Conservation (phyloP, 2,113 vertebrate genomes). For the Gobius niger region DNA sequence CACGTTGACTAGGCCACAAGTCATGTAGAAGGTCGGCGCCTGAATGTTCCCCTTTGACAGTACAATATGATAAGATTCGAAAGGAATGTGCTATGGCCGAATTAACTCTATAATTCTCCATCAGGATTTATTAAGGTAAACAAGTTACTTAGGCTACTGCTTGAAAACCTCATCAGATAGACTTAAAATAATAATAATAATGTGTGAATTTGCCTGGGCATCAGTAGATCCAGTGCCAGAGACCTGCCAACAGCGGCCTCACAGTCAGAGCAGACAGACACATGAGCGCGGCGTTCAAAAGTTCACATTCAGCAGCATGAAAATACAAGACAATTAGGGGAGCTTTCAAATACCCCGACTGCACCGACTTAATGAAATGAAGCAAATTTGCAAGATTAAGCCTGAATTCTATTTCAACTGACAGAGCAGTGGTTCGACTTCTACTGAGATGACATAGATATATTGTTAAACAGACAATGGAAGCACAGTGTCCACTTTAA, state of each 20-base stretch:
- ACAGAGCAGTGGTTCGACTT: background rate
- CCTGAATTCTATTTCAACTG: background rate
- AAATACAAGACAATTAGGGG: background rate
- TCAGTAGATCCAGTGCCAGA: background rate
- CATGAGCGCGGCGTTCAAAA: background rate
- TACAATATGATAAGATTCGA: no score
- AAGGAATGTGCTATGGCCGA: no score
- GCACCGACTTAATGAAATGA: background rate
- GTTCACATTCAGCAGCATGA: background rate
- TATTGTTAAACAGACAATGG: no score
- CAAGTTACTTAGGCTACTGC: no score
- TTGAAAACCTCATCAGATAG: background rate
- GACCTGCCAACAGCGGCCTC: background rate
- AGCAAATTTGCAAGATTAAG: background rate
- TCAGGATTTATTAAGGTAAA: no score
- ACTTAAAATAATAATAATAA: background rate
- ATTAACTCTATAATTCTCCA: no score
- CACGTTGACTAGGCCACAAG: no score
- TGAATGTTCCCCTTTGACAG: no score
- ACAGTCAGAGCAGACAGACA: background rate
- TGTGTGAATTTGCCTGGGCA: background rate
- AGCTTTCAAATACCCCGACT: background rate
- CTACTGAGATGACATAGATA: no score
- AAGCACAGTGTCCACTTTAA: no score
- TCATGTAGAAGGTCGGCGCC: no score